A percentile compares a stretch with the other conserved stretches of the same genome.
phyloP scores from a whole-genome alignment of 1,140 invertebrate genomes.

The Dreissena polymorpha region DNA sequence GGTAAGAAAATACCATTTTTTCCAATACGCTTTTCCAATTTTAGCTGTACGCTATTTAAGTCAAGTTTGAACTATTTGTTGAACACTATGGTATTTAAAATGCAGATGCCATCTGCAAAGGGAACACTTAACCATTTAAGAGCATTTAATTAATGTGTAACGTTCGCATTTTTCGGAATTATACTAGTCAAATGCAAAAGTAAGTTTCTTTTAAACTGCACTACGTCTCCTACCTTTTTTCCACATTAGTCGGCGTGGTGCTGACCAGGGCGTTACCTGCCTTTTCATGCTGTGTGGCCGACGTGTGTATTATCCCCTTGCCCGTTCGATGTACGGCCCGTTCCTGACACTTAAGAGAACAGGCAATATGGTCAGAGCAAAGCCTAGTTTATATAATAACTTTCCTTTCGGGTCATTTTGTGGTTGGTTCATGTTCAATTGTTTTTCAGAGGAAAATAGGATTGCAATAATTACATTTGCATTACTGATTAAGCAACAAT shows the following conservation, averaged over 20 bases:
- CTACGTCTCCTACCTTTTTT: constrained; percentile 26
- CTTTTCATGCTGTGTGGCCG: constrained; percentile 64
- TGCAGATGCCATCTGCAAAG: background rate
- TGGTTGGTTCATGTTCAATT: too few relatives aligned
- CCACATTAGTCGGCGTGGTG: constrained; percentile 65
- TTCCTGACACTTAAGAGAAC: constrained; percentile 4
- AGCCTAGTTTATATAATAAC: too few relatives aligned
- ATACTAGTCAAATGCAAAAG: background rate
- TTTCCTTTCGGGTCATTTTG: too few relatives aligned
- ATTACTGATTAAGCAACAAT: too few relatives aligned
- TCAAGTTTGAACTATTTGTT: too few relatives aligned
- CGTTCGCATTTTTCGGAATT: background rate
- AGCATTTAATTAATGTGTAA: background rate
- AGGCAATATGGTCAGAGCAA: too few relatives aligned
- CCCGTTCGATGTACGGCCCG: constrained; percentile 66
- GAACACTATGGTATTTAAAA: background rate
- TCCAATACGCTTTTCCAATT: too few relatives aligned
- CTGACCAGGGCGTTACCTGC: constrained; percentile 63
- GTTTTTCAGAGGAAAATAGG: too few relatives aligned
- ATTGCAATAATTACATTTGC: too few relatives aligned
- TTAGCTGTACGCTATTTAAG: too few relatives aligned
- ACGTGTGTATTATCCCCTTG: constrained; percentile 60
- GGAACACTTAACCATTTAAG: background rate
- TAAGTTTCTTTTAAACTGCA: background rate
- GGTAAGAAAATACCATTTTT: too few relatives aligned